Evolutionary conservation across 1,140 invertebrate species (phyloP), one percentile per base, ranked within the genome.

Genomic region (Drosophila prosaltans): DNA sequence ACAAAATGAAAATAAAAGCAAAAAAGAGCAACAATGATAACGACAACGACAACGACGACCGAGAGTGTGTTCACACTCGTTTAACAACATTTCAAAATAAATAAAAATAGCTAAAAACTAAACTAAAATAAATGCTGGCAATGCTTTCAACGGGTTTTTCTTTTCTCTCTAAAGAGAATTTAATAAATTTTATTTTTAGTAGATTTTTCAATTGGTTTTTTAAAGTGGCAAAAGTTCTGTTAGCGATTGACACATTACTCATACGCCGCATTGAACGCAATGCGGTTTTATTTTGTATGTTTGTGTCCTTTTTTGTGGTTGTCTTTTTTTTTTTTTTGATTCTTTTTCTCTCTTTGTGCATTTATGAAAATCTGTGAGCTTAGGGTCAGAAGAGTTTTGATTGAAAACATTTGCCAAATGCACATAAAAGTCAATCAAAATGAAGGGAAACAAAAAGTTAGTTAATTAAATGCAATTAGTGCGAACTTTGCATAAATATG

Each of bases 401-500:
- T 36, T 86, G 79, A 73, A 86, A 86, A 83, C 83, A 75, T 86
- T 82, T 73, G 76, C 67, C 69, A 65, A 70, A 69, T 61, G 65
- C 65, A 78, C 74, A 85, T 71, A 72, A 66, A 81, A 78, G 70
- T 80, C 80, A 86, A 86, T 86, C 82, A 88, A 45, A 67, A 55
- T 2, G 10, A 63, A 43, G 39, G 28, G 54, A 81, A 85, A 85
- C 57, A 79, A 61, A 16, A 81, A 82, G 74, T 77, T 70, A 72
- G 78, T 86, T 85, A 88, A 86, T 88, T 86, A 86, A 82, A 69
- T 77, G 63, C 75, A 86, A 82, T 80, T 78, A 77, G 75, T 55
- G 57, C 45, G 48, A 48, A 48, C 67, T 71, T 57, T 51, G 68
- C 68, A 78, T 59, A 72, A 72, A 72, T 72, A 26, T 43, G 32